Conservation (phyloP, 1,140 invertebrate genomes). For the Parasteatoda tepidariorum region DNA sequence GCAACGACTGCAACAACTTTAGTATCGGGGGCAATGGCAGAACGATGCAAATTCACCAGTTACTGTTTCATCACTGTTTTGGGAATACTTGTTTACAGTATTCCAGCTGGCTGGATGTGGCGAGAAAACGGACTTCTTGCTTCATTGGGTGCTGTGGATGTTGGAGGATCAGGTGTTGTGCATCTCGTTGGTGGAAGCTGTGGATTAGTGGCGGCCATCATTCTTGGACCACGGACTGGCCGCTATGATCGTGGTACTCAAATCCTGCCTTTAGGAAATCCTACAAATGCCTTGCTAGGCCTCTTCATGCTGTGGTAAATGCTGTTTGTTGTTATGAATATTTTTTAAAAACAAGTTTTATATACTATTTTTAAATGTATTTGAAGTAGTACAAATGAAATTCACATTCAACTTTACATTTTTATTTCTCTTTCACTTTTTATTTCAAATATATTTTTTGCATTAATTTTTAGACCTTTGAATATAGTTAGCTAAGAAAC, state of each 20-base stretch:
- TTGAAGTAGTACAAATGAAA: too few species aligned
- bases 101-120: slow-evolving; percentile 65
- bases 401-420: too few species aligned
- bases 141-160: slow-evolving; percentile 62
- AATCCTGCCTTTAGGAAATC: slow-evolving; percentile 63
- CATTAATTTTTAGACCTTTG: too few species aligned
- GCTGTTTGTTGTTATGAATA: too few species aligned
- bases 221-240: slow-evolving; percentile 68
- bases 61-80: slow-evolving; percentile 63
- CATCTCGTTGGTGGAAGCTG: slow-evolving; percentile 68
- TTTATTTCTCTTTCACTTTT: too few species aligned
- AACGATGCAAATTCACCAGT: slow-evolving; percentile 63
- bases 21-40: slow-evolving; percentile 66
- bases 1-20: slow-evolving; percentile 63
- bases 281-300: slow-evolving; percentile 64
- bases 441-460: too few species aligned
- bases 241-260: slow-evolving; percentile 65
- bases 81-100: slow-evolving; percentile 63
- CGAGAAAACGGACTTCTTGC: slow-evolving; percentile 58
- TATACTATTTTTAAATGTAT: too few species aligned
- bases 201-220: slow-evolving; percentile 66
- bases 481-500: too few species aligned
- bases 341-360: too few species aligned
- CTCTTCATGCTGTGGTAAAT: slow-evolving; percentile 64
- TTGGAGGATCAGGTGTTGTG: slow-evolving; percentile 64